A percentile compares a stretch with the other conserved stretches of the same genome.
Conservation (phyloP, 2,797 vertebrate genomes). For the Oreochromis grahami region DNA sequence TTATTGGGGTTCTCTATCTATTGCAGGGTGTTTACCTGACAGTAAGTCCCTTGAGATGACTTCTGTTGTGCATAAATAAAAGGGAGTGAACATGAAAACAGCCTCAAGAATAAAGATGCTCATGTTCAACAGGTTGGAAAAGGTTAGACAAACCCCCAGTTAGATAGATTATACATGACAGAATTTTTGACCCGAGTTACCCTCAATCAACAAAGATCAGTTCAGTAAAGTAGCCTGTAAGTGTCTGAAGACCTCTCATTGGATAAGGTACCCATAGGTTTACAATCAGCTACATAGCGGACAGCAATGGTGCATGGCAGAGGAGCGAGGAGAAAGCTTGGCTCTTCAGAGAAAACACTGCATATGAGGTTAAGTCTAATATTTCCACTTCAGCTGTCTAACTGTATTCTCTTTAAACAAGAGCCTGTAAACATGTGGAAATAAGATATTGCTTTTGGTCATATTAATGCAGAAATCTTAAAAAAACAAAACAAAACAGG, state of each 20-base stretch:
- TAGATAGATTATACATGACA: not conserved
- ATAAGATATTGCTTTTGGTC: not conserved
- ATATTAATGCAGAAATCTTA: not conserved
- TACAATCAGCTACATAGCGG: not conserved
- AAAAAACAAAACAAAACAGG: not conserved
- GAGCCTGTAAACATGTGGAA: not conserved
- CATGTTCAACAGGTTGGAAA: not conserved
- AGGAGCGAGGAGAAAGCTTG: not conserved
- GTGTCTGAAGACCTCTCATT: not conserved
- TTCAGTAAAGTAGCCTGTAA: not conserved
- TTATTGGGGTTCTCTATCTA: not conserved
- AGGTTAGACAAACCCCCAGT: rapidly evolving
- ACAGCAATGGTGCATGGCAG: not conserved
- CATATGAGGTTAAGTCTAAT: not conserved
- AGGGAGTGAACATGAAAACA: not conserved
- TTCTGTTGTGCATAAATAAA: not conserved
- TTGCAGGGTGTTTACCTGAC: not conserved
- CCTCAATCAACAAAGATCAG: not conserved
- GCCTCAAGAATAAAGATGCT: not conserved
- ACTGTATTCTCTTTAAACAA: not conserved
- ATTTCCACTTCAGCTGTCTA: not conserved
- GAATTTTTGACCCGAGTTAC: not conserved
- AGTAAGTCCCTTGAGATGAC: not conserved
- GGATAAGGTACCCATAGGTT: not conserved
- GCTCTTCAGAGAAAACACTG: not conserved